phyloP scores from a whole-genome alignment of 2,888 invertebrate genomes.

The Sisyra terminalis region DNA sequence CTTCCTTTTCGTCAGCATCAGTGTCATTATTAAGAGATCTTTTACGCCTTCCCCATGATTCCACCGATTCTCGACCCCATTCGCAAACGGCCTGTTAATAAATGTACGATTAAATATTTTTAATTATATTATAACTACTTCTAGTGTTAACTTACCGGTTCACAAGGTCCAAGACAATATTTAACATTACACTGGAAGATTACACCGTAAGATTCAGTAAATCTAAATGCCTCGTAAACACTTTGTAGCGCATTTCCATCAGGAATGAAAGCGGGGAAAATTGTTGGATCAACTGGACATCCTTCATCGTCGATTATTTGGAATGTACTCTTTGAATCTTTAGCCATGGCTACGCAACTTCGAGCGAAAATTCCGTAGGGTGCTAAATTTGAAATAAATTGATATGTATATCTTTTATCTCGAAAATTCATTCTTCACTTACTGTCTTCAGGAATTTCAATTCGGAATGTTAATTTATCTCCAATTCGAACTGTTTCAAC shows the following conservation, averaged over 20 bases:
- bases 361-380: conserved; percentile 91
- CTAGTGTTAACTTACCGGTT: conserved; percentile 48
- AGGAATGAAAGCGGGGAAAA: conserved; percentile 83
- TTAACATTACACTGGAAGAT: conserved; percentile 96
- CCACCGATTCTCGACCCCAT: conserved; percentile 78
- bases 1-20: conserved; percentile 46
- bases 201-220: conserved; percentile 90
- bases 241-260: conserved; percentile 84
- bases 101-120: conserved; percentile 10
- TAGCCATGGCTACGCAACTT: conserved; percentile 93
- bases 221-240: conserved; percentile 86
- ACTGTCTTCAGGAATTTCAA: conserved; percentile 94
- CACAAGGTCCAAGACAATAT: conserved; percentile 87
- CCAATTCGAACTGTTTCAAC: conserved; percentile 91
- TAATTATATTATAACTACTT: neutral
- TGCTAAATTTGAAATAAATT: conserved; percentile 36
- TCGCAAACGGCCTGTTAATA: conserved; percentile 65
- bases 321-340: conserved; percentile 90
- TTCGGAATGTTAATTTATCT: conserved; percentile 86
- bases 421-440: conserved; percentile 25
- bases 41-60: conserved; percentile 81
- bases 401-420: conserved; percentile 4
- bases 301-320: conserved; percentile 92
- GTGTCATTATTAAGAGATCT: conserved; percentile 52
- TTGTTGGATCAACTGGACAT: conserved; percentile 83